Conservation (phyloP, 2,113 vertebrate genomes). For the Semnornis frantzii region DNA sequence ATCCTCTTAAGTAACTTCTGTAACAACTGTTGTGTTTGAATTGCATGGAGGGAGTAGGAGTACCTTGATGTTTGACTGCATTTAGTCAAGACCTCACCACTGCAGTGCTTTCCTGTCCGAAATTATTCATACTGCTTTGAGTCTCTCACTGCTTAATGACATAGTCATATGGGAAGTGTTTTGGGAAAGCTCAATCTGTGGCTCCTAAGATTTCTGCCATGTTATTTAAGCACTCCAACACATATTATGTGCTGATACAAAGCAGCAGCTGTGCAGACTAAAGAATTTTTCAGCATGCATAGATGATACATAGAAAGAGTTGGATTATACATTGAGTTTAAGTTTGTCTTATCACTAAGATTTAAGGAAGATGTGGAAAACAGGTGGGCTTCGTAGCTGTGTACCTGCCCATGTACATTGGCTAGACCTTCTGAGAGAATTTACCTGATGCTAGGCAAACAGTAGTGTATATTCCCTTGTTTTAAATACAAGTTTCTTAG, state of each 20-base stretch:
- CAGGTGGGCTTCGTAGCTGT: background rate
- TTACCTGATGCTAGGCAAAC: background rate
- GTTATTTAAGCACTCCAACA: background rate
- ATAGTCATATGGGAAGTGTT: background rate
- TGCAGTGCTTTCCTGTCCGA: background rate
- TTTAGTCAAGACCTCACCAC: background rate
- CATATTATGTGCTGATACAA: background rate
- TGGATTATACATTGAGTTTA: background rate
- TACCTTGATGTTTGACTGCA: background rate
- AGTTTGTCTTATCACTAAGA: background rate
- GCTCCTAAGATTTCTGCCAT: background rate
- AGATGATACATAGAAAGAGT: background rate
- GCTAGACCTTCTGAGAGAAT: background rate
- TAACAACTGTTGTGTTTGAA: background rate
- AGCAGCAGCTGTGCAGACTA: background rate
- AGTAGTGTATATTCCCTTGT: background rate
- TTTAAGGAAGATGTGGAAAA: background rate
- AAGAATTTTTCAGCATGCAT: accelerated
- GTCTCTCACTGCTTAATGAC: background rate
- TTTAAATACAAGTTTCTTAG: background rate
- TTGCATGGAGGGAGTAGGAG: background rate
- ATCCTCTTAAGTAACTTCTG: constrained; percentile 44
- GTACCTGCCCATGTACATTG: background rate
- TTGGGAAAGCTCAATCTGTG: background rate
- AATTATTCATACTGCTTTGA: background rate